A percentile compares a stretch with the other conserved stretches of the same genome.
These are phyloP conservation scores for Morinoia aosen DNA, from an alignment of 2,888 invertebrate genomes.

Conservation along the genomic window DNA sequence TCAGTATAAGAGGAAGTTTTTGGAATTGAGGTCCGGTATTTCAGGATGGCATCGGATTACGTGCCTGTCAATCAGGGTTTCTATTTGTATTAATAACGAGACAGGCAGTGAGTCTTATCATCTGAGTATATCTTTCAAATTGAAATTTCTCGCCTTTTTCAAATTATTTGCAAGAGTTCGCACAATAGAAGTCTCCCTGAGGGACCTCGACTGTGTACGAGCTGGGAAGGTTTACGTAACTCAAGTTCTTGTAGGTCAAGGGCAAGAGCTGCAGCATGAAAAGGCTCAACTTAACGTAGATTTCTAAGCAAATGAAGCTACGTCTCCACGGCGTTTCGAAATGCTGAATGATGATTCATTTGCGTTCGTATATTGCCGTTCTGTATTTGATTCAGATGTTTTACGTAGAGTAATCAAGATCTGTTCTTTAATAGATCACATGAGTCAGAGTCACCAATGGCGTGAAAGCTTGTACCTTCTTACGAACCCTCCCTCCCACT, in stretches of 20 bases:
- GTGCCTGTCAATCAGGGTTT: neutral
- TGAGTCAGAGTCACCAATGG: neutral
- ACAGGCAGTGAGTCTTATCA: neutral
- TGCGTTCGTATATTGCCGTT: neutral
- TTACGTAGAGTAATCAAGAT: neutral
- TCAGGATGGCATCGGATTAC: neutral
- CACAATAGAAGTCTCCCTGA: neutral
- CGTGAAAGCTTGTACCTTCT: neutral
- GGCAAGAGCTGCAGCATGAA: neutral
- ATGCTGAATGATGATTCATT: neutral
- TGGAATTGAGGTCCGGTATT: neutral
- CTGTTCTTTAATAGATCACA: neutral
- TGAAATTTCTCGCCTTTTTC: neutral
- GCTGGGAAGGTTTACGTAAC: constrained; percentile 20
- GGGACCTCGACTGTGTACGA: neutral
- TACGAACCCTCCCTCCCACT: neutral
- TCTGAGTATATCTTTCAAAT: neutral
- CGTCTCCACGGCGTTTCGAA: neutral
- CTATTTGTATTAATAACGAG: neutral
- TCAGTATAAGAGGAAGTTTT: neutral
- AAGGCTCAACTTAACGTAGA: neutral
- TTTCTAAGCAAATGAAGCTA: neutral
- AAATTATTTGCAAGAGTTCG: neutral
- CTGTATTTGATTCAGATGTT: neutral
- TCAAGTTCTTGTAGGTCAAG: neutral